phyloP scores from a whole-genome alignment of 2,797 vertebrate species.

The Coccyzus lansbergi region DNA sequence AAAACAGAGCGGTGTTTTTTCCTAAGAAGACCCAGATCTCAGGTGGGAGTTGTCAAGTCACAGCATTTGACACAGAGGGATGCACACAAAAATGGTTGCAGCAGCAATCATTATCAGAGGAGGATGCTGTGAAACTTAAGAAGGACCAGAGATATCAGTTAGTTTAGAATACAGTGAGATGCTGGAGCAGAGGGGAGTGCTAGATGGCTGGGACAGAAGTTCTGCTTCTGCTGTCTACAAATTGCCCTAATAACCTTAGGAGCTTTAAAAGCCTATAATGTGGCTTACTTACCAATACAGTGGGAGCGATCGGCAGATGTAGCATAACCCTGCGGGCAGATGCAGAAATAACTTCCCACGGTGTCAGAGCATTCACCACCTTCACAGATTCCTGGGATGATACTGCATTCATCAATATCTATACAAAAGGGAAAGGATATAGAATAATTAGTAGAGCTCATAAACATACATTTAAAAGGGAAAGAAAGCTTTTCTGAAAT shows the following conservation, averaged over 20 bases:
- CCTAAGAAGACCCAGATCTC: not conserved
- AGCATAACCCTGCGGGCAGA: slow-evolving; percentile 74
- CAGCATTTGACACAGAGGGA: not conserved
- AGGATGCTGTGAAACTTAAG: not conserved
- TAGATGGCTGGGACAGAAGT: not conserved
- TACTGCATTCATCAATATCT: slow-evolving; percentile 81
- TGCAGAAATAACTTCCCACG: slow-evolving; percentile 78
- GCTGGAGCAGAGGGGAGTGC: accelerated
- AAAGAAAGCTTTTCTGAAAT: not conserved
- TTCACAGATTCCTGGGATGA: slow-evolving; percentile 73
- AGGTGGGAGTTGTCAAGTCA: not conserved
- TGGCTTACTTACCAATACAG: slow-evolving; percentile 74
- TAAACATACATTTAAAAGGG: not conserved
- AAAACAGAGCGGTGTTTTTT: not conserved
- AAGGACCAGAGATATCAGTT: not conserved
- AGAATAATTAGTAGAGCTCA: not conserved
- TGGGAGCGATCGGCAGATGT: slow-evolving; percentile 71
- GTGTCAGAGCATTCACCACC: slow-evolving; percentile 78
- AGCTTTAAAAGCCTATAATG: not conserved
- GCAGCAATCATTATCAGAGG: no score
- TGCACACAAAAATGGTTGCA: no score
- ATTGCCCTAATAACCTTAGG: not conserved
- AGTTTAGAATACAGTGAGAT: not conserved
- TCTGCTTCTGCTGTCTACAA: not conserved
- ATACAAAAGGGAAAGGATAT: not conserved